A percentile compares a stretch with the other conserved stretches of the same genome.
Evolutionary conservation across 2,113 vertebrate genomes (phyloP).

Genomic region (Seriola dumerili): DNA sequence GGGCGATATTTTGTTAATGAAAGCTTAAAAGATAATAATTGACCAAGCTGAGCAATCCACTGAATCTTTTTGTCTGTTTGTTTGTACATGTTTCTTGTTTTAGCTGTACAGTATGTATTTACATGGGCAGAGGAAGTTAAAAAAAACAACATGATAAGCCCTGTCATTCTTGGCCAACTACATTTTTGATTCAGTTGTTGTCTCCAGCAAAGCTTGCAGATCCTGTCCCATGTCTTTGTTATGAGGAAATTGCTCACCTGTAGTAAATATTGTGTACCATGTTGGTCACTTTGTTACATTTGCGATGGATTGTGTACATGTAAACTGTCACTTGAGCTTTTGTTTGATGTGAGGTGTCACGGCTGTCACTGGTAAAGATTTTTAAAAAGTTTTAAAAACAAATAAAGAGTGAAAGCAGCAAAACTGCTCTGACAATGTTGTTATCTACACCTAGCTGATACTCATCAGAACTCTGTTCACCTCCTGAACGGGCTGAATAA

Average conservation of each 20-base stretch:
- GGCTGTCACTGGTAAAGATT: conserved; percentile 40
- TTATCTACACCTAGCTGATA: conserved; percentile 7
- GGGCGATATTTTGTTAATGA: not conserved
- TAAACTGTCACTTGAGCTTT: conserved; percentile 55
- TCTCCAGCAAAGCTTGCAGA: conserved; percentile 37
- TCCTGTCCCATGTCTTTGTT: conserved; percentile 39
- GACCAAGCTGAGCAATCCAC: conserved; percentile 11
- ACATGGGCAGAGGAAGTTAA: conserved; percentile 19
- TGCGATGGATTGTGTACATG: conserved; percentile 28
- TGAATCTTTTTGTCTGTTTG: not conserved
- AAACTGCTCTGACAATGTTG: not conserved
- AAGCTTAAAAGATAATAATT: not conserved
- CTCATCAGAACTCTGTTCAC: not conserved
- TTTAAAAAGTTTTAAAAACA: conserved; percentile 3
- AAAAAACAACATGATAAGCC: not conserved
- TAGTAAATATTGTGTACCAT: conserved; percentile 34
- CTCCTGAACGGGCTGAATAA: conserved; percentile 5
- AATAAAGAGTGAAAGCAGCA: conserved; percentile 39
- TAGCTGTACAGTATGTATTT: conserved; percentile 35
- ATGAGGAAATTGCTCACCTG: conserved; percentile 30
- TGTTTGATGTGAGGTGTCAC: conserved; percentile 45
- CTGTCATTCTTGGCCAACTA: not conserved
- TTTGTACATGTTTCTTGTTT: conserved; percentile 13
- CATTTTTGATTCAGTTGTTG: conserved; percentile 17
- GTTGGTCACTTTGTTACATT: conserved; percentile 52